Evolutionary conservation across 2,797 vertebrate genomes (phyloP).

Genomic region (Acomys russatus): DNA sequence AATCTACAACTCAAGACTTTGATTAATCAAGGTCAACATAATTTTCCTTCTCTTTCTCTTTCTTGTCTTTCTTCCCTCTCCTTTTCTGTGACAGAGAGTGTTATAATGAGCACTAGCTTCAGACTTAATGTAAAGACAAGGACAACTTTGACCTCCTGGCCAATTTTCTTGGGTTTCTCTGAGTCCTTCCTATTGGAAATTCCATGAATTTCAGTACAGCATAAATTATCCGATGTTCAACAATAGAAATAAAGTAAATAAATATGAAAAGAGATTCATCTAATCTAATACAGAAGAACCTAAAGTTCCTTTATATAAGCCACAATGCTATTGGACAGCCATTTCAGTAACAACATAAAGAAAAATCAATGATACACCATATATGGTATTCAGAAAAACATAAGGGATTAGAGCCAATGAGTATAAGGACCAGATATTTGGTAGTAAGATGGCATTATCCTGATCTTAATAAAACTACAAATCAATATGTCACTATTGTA

Average conservation of each 20-base stretch:
- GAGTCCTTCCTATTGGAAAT: too few species aligned
- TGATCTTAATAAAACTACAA: not conserved
- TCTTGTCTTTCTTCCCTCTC: not conserved
- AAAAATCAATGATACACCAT: not conserved
- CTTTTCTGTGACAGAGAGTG: not conserved
- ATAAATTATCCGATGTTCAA: not conserved
- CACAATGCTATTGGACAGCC: not conserved
- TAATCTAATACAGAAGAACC: not conserved
- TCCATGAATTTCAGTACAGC: not conserved
- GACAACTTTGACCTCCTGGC: not conserved
- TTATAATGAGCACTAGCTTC: not conserved
- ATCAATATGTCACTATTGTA: not conserved
- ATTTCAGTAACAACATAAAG: not conserved
- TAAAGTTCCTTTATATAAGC: not conserved
- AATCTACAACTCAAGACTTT: slow-evolving; percentile 11
- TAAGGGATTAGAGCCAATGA: not conserved
- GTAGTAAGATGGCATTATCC: not conserved
- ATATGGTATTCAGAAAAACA: not conserved
- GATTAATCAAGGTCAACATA: not conserved
- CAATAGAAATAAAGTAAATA: not conserved
- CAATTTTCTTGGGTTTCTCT: too few species aligned
- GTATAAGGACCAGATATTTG: not conserved
- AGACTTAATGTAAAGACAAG: not conserved
- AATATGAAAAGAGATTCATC: not conserved
- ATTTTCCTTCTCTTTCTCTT: not conserved